phyloP scores from a whole-genome alignment of 2,888 invertebrate species.

The Pammene fasciana region DNA sequence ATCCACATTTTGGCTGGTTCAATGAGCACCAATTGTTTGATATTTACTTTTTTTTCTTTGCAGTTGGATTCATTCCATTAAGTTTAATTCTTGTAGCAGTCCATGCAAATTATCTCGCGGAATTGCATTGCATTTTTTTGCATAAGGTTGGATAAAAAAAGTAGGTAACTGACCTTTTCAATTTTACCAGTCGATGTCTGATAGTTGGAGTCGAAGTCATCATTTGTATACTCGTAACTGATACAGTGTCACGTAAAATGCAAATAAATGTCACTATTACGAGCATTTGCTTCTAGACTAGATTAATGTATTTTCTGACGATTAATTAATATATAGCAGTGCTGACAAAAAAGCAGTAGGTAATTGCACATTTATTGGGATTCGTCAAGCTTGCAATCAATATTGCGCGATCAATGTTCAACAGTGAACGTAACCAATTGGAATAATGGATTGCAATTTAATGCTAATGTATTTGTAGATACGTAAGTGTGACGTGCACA shows the following conservation, averaged over 20 bases:
- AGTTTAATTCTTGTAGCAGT: background rate
- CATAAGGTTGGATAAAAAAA: too few relatives aligned
- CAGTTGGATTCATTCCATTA: slow-evolving; percentile 1
- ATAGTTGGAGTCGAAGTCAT: too few relatives aligned
- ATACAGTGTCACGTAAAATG: too few relatives aligned
- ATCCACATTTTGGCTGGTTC: slow-evolving; percentile 27
- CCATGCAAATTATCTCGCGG: background rate
- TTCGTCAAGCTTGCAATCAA: background rate
- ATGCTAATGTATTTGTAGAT: background rate
- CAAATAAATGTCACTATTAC: too few relatives aligned
- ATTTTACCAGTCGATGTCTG: too few relatives aligned
- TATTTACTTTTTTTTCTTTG: slow-evolving; percentile 21
- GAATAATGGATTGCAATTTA: slow-evolving; percentile 4
- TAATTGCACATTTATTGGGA: slow-evolving; percentile 10
- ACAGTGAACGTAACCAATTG: slow-evolving; percentile 6
- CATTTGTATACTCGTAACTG: too few relatives aligned
- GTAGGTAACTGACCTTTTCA: too few relatives aligned
- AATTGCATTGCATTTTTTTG: too few relatives aligned
- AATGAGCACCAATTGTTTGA: slow-evolving; percentile 26
- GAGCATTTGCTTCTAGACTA: too few relatives aligned
- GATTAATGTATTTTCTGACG: too few relatives aligned
- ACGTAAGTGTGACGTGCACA: background rate
- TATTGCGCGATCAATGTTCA: slow-evolving; percentile 2
- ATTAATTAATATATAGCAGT: background rate
- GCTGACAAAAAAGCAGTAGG: background rate